Base-by-base conservation (phyloP, 2,113 vertebrate genomes). In the Heloderma charlesbogerti region DNA sequence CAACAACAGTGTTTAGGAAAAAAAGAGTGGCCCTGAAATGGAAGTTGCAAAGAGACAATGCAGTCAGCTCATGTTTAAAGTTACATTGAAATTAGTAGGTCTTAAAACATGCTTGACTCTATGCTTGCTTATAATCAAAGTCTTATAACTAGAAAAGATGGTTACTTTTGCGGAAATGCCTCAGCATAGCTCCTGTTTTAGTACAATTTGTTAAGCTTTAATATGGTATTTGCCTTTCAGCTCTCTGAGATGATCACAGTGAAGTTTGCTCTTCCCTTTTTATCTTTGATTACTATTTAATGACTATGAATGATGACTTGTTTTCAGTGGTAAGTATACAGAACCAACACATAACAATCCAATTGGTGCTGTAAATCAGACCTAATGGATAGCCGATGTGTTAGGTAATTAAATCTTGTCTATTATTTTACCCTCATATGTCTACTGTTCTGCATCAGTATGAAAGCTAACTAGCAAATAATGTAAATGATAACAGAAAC, bases 371-470 rank as follows among this genome's bases (percentile, higher is more conserved):
- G 4, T 78, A 40, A 63, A 40, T 37, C 31, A 48, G 29, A 48
- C 13, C 3, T 72, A 81, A n/a, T 57, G 29, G 34, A 25, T 15
- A 69, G 60, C 31, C 40, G 22, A 16, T 51, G 22, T 22, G 63
- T 85, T 85, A 37, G 37, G 22, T 84, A 81, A 86, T 84, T 91
- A 72, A 48, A 51, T 51, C 8, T 40, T 67, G 79, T 91, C 34
- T 79, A 40, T 51, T 92, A 71, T 93, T 95, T 93, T 84, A 93
- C 93, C 89, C 88, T 81, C 88, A 12, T 34, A 92, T 29, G 29
- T 37, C 29, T 69, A 94, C 54, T 57, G 92, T 93, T 94, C n/a
- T 92, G 81, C 74, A 96, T 93, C 92, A 69, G 60, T 90, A 63
- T 9, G 82, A 87, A 86, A 60, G 75, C 89, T 92, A 93, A 83